phyloP scores from a whole-genome alignment of 2,113 vertebrate genomes.

The Mobula hypostoma region DNA sequence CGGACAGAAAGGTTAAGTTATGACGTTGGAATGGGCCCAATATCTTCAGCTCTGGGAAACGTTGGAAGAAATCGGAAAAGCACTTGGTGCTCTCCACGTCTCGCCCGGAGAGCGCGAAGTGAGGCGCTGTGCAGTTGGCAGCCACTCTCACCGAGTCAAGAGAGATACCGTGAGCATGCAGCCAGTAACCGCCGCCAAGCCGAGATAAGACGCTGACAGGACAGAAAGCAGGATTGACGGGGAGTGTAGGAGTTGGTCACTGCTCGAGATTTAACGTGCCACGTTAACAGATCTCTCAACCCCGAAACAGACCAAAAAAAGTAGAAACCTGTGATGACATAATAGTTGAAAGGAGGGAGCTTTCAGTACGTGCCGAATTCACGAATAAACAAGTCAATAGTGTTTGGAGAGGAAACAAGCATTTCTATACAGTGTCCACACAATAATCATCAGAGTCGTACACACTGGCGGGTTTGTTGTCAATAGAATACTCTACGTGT shows the following conservation, averaged over 20 bases:
- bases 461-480: background rate
- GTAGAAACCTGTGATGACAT: background rate
- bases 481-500: background rate
- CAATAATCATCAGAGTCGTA: background rate
- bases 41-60: too few relatives aligned
- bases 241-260: background rate
- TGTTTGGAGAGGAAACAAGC: background rate
- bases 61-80: background rate
- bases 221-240: background rate
- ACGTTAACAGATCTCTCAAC: background rate
- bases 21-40: too few relatives aligned
- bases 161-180: background rate
- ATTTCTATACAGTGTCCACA: background rate
- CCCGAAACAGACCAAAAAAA: background rate
- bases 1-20: too few relatives aligned
- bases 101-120: background rate
- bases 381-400: constrained; percentile 3
- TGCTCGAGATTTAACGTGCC: background rate
- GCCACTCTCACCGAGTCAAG: background rate
- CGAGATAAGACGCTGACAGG: background rate
- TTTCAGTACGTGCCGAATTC: background rate
- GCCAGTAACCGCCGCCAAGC: too few relatives aligned
- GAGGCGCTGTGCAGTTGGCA: background rate
- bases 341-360: background rate
- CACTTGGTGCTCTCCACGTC: too few relatives aligned